Conservation (phyloP, 2,888 invertebrate species). For the Margaritifera margaritifera region DNA sequence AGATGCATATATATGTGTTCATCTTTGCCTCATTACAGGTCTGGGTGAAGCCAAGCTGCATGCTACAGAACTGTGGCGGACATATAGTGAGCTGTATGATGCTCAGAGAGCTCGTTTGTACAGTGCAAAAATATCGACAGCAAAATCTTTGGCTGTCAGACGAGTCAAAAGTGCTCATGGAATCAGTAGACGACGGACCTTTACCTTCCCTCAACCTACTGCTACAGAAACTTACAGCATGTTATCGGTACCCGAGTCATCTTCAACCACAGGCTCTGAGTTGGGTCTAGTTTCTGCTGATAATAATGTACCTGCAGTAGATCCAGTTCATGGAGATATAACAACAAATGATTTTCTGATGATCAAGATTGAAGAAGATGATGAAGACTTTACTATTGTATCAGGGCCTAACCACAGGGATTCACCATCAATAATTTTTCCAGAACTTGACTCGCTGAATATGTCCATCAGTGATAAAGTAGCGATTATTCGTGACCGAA, state of each 20-base stretch:
- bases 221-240: too few species aligned
- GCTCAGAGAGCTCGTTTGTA: conserved; percentile 43
- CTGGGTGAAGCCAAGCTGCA: conserved; percentile 44
- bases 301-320: too few species aligned
- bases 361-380: background rate
- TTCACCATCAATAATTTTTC: conserved; percentile 2
- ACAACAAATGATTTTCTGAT: too few species aligned
- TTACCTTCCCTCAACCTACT: too few species aligned
- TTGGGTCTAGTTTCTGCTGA: too few species aligned
- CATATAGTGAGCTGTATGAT: conserved; percentile 44
- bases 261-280: too few species aligned
- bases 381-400: background rate
- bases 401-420: background rate
- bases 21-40: conserved; percentile 2
- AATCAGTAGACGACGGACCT: too few species aligned
- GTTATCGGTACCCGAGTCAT: too few species aligned
- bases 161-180: too few species aligned
- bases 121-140: too few species aligned
- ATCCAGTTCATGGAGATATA: too few species aligned
- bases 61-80: conserved; percentile 49
- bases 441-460: conserved; percentile 6
- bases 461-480: conserved; percentile 9
- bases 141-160: too few species aligned
- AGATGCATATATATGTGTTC: background rate
- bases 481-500: conserved; percentile 37